A percentile compares a stretch with the other conserved stretches of the same genome.
phyloP scores from a whole-genome alignment of 2,888 invertebrate species.

The Siphlonurus alternatus region DNA sequence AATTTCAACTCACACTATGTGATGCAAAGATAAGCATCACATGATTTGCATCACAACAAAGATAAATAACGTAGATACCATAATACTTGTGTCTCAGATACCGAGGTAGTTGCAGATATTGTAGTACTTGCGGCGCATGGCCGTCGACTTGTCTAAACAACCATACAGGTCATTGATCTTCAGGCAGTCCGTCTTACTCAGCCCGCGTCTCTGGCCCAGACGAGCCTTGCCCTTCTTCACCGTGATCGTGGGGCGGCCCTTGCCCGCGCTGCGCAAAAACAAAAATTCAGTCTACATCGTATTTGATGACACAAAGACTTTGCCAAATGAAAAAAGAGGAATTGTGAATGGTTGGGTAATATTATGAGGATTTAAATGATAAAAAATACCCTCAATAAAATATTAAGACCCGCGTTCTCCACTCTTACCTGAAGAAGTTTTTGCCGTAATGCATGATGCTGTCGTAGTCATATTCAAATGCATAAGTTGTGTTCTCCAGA shows the following conservation, averaged over 20 bases:
- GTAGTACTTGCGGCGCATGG: conserved; percentile 32
- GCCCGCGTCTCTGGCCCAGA: conserved; percentile 42
- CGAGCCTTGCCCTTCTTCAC: conserved; percentile 34
- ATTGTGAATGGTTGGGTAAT: no score
- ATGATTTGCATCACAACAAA: no score
- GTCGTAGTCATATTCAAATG: conserved; percentile 57
- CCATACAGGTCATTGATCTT: conserved; percentile 50
- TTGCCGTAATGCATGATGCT: conserved; percentile 66
- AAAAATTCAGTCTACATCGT: not conserved
- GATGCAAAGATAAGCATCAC: no score
- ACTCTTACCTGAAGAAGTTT: conserved; percentile 36
- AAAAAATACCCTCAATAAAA: no score
- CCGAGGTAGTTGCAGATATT: conserved; percentile 36
- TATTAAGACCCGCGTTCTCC: no score
- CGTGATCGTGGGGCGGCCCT: conserved; percentile 42
- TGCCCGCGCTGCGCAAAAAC: conserved; percentile 30
- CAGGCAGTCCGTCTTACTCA: conserved; percentile 47
- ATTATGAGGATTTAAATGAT: not conserved
- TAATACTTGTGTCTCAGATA: conserved; percentile 19
- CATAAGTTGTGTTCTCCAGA: conserved; percentile 41
- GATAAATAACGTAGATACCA: no score
- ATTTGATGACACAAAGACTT: no score
- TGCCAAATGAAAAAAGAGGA: no score
- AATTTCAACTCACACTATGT: no score
- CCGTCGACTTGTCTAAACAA: conserved; percentile 32